Evolutionary conservation across 2,113 vertebrate genomes (phyloP).

Genomic region (Sinocyclocheilus grahami): DNA sequence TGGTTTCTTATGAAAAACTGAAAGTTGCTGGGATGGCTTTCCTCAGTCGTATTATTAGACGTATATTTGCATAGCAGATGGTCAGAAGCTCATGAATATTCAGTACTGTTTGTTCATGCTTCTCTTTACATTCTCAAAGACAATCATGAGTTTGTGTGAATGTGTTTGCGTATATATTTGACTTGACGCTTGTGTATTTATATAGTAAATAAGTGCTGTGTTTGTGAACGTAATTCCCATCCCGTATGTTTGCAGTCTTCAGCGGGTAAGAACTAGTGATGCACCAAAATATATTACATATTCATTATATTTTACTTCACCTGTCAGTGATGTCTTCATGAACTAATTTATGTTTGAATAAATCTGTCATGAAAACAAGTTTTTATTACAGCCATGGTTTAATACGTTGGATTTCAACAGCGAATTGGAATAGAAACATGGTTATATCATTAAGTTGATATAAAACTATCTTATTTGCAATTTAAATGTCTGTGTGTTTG

Average conservation of each 20-base stretch:
- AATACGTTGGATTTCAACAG: too few relatives aligned
- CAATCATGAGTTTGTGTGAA: background rate
- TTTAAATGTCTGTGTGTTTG: too few relatives aligned
- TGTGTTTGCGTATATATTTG: conserved; percentile 25
- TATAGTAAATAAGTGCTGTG: background rate
- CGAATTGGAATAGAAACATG: too few relatives aligned
- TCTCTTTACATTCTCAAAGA: conserved; percentile 20
- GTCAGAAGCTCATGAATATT: conserved; percentile 49
- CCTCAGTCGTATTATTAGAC: conserved; percentile 33
- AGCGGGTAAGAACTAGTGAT: background rate
- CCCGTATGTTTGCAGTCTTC: background rate
- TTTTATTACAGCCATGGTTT: too few relatives aligned
- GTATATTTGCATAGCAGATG: conserved; percentile 26
- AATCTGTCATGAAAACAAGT: too few relatives aligned
- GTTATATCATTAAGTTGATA: too few relatives aligned
- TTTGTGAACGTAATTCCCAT: background rate
- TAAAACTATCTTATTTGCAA: too few relatives aligned
- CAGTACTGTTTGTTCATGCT: conserved; percentile 13
- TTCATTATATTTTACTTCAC: too few relatives aligned
- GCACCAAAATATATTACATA: too few relatives aligned
- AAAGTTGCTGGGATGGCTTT: background rate
- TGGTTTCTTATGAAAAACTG: background rate
- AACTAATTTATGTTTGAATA: too few relatives aligned
- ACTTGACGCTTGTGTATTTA: background rate
- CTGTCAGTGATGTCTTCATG: too few relatives aligned